phyloP scores from a whole-genome alignment of 2,113 vertebrate genomes.

The Cryptoleucopteryx plumbea region DNA sequence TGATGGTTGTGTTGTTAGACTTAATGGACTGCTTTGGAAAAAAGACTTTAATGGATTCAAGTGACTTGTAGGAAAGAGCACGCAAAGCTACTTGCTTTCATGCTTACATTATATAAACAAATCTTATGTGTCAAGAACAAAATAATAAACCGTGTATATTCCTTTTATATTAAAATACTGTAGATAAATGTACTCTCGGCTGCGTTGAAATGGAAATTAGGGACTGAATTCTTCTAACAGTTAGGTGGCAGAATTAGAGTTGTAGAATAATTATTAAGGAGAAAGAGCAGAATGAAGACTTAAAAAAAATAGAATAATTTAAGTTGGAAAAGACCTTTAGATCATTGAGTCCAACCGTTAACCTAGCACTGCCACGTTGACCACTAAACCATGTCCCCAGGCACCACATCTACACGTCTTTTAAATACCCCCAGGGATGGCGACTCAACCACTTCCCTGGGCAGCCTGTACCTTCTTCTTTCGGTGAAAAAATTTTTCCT shows the following conservation, averaged over 20 bases:
- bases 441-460: neutral
- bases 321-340: neutral
- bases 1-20: neutral
- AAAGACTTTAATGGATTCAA: neutral
- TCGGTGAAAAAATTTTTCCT: neutral
- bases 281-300: neutral
- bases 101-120: neutral
- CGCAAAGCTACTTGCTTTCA: neutral
- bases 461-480: neutral
- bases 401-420: fast-evolving
- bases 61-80: neutral
- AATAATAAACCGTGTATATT: neutral
- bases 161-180: neutral
- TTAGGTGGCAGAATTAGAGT: neutral
- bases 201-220: neutral
- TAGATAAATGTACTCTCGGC: neutral
- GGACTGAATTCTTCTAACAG: neutral
- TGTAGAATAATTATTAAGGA: neutral
- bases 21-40: neutral
- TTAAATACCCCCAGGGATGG: neutral
- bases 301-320: neutral
- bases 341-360: too few species aligned
- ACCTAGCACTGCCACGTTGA: neutral
- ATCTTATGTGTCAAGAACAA: neutral
- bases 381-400: too few species aligned